phyloP scores from a whole-genome alignment of 2,797 vertebrate genomes.

The Sebastes vulpes region DNA sequence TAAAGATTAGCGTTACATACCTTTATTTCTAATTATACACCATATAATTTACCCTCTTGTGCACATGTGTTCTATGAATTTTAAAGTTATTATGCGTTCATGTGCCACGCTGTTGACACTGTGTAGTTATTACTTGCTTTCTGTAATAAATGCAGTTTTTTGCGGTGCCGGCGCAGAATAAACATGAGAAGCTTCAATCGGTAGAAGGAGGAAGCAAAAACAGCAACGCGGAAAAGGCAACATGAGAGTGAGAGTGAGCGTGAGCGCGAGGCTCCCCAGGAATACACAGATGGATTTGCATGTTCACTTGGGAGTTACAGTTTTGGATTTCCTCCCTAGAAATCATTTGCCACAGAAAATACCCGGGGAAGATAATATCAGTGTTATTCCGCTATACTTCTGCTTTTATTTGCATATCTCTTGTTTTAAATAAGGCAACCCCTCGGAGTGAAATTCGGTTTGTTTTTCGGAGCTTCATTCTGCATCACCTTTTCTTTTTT shows the following conservation, averaged over 20 bases:
- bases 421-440: conserved; percentile 79
- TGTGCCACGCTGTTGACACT: conserved; percentile 37
- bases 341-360: conserved; percentile 81
- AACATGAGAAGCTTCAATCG: conserved; percentile 71
- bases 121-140: conserved; percentile 53
- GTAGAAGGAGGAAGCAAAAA: conserved; percentile 61
- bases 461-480: conserved; percentile 53
- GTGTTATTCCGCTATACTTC: conserved; percentile 71
- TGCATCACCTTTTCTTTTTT: conserved; percentile 41
- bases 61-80: conserved; percentile 28
- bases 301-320: conserved; percentile 79
- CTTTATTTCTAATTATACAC: conserved; percentile 37
- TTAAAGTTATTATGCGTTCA: conserved; percentile 30
- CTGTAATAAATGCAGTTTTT: conserved; percentile 72
- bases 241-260: conserved; percentile 66
- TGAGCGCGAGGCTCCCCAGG: conserved; percentile 61
- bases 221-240: conserved; percentile 64
- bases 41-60: conserved; percentile 27
- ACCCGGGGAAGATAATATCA: conserved; percentile 75
- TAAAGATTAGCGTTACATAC: conserved; percentile 10
- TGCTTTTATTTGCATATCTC: conserved; percentile 79
- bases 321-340: conserved; percentile 79
- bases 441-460: conserved; percentile 65
- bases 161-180: conserved; percentile 61
- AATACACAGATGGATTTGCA: conserved; percentile 77